Conservation (phyloP, 2,888 invertebrate genomes). For the Trisateles emortualis region DNA sequence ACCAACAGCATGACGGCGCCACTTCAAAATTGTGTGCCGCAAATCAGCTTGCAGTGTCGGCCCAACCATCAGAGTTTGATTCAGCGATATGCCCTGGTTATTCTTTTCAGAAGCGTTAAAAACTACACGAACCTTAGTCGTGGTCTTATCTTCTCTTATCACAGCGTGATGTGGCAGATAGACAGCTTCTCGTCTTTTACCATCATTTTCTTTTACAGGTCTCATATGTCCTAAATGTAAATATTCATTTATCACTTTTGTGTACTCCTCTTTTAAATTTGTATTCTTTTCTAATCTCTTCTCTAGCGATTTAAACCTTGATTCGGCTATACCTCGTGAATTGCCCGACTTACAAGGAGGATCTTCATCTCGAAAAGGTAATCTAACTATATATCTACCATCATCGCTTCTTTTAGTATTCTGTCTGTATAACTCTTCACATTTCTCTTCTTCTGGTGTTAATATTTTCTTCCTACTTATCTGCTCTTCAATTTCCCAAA, state of each 20-base stretch:
- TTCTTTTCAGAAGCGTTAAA: conserved; percentile 17
- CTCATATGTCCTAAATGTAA: conserved; percentile 7
- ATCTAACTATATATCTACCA: conserved; percentile 12
- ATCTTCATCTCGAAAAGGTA: conserved; percentile 12
- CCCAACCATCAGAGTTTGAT: conserved; percentile 16
- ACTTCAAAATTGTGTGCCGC: conserved; percentile 14
- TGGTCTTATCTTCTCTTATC: conserved; percentile 1
- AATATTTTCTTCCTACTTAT: neutral
- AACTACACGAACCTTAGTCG: conserved; percentile 17
- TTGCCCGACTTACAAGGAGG: conserved; percentile 13
- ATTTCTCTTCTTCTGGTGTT: conserved; percentile 22
- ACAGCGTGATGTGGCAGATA: conserved; percentile 5
- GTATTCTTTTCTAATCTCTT: conserved; percentile 5
- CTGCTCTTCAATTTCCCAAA: neutral
- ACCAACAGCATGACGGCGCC: neutral
- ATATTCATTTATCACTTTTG: conserved; percentile 10
- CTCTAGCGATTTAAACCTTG: conserved; percentile 7
- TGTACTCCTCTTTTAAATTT: conserved; percentile 4
- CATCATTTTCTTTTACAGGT: neutral
- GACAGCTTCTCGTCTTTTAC: neutral
- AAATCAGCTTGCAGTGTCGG: conserved; percentile 17
- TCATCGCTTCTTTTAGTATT: conserved; percentile 7
- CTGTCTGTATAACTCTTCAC: conserved; percentile 14
- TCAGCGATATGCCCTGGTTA: conserved; percentile 10
- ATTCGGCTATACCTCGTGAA: conserved; percentile 6